Evolutionary conservation across 2,113 vertebrate genomes (phyloP).

Genomic region (Acanthisitta chloris): DNA sequence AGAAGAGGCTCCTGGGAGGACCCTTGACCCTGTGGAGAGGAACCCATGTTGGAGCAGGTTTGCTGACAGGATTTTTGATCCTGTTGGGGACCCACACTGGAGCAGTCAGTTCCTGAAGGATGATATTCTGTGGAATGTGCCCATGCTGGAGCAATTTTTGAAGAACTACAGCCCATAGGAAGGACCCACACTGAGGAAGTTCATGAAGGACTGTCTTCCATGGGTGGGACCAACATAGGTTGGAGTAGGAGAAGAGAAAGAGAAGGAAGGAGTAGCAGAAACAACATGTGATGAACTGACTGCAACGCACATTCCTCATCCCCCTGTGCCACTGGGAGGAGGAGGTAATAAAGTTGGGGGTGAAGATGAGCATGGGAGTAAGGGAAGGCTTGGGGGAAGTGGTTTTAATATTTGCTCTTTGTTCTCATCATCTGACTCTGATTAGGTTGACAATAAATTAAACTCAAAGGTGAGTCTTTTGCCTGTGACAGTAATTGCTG

Average conservation of each 20-base stretch:
- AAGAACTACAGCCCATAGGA: background rate
- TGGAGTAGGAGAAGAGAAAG: fast-evolving
- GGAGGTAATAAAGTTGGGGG: background rate
- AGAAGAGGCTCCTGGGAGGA: background rate
- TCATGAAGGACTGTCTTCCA: background rate
- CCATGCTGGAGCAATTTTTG: fast-evolving
- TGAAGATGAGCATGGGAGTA: background rate
- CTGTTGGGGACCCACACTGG: background rate
- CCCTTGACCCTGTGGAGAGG: background rate
- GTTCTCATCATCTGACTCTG: background rate
- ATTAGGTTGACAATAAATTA: background rate
- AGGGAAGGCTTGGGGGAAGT: fast-evolving
- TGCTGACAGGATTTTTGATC: too few species aligned
- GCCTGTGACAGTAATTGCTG: background rate
- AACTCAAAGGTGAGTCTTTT: background rate
- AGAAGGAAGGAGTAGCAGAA: background rate
- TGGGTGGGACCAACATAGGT: background rate
- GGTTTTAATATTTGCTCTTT: background rate
- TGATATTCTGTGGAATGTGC: fast-evolving
- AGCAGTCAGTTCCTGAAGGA: background rate
- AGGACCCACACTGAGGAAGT: background rate
- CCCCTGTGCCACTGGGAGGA: fast-evolving
- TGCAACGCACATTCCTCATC: background rate
- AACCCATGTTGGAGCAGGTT: too few species aligned
- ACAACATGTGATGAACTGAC: fast-evolving